phyloP scores from a whole-genome alignment of 2,113 vertebrate species.

The Grus americana region DNA sequence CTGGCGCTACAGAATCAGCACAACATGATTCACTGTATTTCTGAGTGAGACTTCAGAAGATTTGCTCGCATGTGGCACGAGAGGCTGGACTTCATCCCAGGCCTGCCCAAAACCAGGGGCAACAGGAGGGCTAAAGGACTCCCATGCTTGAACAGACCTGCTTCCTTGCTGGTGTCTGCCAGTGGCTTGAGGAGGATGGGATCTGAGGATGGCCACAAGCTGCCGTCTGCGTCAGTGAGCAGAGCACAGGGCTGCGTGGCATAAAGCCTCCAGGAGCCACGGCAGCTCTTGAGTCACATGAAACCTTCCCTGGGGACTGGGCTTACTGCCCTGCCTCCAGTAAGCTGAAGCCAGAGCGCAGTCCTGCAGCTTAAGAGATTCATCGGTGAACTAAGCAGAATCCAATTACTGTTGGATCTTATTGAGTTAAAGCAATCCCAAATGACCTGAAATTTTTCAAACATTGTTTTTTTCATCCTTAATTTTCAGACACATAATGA shows the following conservation, averaged over 20 bases:
- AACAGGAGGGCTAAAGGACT: background rate
- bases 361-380: background rate
- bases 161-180: background rate
- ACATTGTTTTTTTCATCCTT: background rate
- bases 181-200: background rate
- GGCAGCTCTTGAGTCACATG: background rate
- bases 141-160: background rate
- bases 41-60: background rate
- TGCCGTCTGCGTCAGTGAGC: rapidly evolving
- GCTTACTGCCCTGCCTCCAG: background rate
- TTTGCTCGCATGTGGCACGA: background rate
- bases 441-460: conserved; percentile 15
- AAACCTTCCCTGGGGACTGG: background rate
- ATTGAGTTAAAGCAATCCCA: background rate
- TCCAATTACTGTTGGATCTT: background rate
- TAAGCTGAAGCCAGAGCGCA: background rate
- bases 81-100: background rate
- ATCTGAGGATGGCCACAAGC: background rate
- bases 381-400: background rate
- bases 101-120: background rate
- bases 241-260: background rate
- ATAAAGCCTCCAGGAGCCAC: background rate
- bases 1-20: background rate
- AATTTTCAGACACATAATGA: background rate
- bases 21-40: background rate